Evolutionary conservation across 2,888 invertebrate species (phyloP).

Genomic region (Phlogophora meticulosa): DNA sequence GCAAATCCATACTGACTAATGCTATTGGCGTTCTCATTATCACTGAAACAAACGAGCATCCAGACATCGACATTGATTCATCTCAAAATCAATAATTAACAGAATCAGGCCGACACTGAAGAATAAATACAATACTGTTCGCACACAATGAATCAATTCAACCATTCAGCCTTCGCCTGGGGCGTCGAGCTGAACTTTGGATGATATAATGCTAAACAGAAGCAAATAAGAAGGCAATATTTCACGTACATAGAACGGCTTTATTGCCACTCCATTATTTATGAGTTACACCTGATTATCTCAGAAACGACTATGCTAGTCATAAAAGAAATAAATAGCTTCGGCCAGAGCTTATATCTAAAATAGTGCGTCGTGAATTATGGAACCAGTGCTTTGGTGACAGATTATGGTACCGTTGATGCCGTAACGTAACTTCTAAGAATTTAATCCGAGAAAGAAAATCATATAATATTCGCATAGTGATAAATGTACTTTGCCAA

Average conservation of each 20-base stretch:
- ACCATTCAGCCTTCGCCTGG: background rate
- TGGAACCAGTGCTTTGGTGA: conserved; percentile 18
- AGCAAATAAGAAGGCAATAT: conserved; percentile 59
- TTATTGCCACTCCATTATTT: conserved; percentile 64
- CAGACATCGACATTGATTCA: conserved; percentile 8
- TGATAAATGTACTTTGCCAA: background rate
- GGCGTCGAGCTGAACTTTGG: conserved; percentile 10
- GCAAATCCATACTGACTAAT: background rate
- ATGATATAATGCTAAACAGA: conserved; percentile 55
- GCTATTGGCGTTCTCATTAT: background rate
- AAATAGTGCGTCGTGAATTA: conserved; percentile 38
- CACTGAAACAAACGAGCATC: conserved; percentile 9
- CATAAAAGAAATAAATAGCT: conserved; percentile 62
- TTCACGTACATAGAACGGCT: conserved; percentile 46
- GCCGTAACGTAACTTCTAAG: background rate
- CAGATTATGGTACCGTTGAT: background rate
- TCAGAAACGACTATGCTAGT: conserved; percentile 55
- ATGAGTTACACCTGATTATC: conserved; percentile 65
- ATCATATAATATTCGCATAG: rapidly evolving
- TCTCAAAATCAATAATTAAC: conserved; percentile 19
- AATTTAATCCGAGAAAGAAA: no score
- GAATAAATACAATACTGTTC: conserved; percentile 19
- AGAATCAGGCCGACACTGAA: conserved; percentile 23
- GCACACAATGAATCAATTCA: conserved; percentile 49
- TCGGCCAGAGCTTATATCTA: conserved; percentile 47